phyloP scores from a whole-genome alignment of 2,888 invertebrate species.

The Aporophyla nigra region DNA sequence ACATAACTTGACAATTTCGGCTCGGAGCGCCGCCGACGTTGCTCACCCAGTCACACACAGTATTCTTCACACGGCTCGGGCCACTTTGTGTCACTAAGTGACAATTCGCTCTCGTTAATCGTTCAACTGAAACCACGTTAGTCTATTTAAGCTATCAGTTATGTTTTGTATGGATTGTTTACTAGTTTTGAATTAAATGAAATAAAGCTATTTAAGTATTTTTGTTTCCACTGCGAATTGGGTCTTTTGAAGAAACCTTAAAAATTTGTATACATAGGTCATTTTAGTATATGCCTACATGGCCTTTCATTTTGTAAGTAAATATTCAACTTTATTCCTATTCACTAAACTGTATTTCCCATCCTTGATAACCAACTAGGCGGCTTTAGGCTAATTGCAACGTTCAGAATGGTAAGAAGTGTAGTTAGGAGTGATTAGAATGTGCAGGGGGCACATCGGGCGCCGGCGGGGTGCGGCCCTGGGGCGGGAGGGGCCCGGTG shows the following conservation, averaged over 20 bases:
- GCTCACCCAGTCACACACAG: conserved; percentile 58
- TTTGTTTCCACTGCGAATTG: neutral
- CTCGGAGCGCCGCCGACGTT: conserved; percentile 51
- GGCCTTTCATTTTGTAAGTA: too few species aligned
- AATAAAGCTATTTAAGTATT: neutral
- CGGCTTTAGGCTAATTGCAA: conserved; percentile 45
- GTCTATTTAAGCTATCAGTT: conserved; percentile 12
- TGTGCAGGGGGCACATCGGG: conserved; percentile 43
- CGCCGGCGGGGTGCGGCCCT: conserved; percentile 13
- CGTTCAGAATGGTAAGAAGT: conserved; percentile 40
- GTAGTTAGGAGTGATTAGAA: conserved; percentile 61
- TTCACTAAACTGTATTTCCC: conserved; percentile 1
- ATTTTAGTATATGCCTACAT: neutral
- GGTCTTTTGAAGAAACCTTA: neutral
- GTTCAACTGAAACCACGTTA: conserved; percentile 34
- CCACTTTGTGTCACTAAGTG: conserved; percentile 39
- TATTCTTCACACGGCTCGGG: conserved; percentile 53
- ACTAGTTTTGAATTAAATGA: conserved; percentile 8
- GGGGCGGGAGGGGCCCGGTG: conserved; percentile 13
- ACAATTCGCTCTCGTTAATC: conserved; percentile 54
- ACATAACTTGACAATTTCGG: conserved; percentile 71
- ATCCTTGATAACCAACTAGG: neutral
- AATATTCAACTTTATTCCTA: neutral
- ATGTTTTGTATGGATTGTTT: conserved; percentile 2
- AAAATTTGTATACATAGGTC: neutral